Conservation (phyloP, 2,113 vertebrate genomes). For the Neodontobutis hainanensis region DNA sequence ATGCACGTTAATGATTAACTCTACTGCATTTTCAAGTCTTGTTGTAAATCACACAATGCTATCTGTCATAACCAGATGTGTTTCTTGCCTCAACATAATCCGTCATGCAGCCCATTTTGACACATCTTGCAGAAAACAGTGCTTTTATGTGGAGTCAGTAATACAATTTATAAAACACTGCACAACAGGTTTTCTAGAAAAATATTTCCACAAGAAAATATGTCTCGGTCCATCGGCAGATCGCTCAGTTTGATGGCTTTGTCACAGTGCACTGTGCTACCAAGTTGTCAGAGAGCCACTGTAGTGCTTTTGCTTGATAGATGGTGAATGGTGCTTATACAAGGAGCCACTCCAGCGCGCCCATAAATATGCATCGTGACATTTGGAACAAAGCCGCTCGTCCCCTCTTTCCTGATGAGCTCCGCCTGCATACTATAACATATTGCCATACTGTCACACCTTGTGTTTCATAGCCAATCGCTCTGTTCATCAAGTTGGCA, state of each 20-base stretch:
- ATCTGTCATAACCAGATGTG: background rate
- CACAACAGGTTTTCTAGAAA: conserved; percentile 9
- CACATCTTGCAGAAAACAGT: background rate
- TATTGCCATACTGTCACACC: conserved; percentile 80
- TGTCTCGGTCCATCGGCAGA: conserved; percentile 50
- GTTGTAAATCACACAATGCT: no score
- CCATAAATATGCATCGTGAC: conserved; percentile 87
- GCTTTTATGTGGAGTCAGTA: conserved; percentile 10
- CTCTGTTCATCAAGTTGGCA: conserved; percentile 78
- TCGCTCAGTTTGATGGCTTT: conserved; percentile 61
- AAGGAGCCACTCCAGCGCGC: conserved; percentile 74
- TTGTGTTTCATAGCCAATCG: conserved; percentile 80
- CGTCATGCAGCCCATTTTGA: background rate
- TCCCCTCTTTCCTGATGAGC: conserved; percentile 82
- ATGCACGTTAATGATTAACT: no score
- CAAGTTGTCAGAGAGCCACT: conserved; percentile 71
- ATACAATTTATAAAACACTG: conserved; percentile 2
- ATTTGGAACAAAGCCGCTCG: conserved; percentile 85
- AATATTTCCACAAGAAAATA: conserved; percentile 41
- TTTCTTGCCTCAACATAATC: background rate
- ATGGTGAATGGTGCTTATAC: conserved; percentile 80
- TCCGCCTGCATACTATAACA: conserved; percentile 77
- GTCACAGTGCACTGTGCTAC: conserved; percentile 62
- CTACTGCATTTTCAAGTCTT: no score
- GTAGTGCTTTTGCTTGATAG: conserved; percentile 73